phyloP scores from a whole-genome alignment of 2,797 vertebrate species.

The Darevskia mixta region DNA sequence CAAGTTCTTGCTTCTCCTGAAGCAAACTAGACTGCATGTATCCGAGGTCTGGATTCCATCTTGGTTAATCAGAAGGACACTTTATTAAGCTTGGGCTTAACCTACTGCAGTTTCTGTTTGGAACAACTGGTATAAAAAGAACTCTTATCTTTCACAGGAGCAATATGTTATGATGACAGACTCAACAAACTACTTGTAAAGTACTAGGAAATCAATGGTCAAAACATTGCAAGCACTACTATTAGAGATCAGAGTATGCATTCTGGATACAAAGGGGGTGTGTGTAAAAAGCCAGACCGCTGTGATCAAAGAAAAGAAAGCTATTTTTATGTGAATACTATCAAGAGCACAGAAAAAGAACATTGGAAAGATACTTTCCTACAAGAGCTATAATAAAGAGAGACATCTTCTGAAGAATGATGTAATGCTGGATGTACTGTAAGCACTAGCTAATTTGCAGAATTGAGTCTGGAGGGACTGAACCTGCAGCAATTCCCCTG shows the following conservation, averaged over 20 bases:
- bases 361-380: background rate
- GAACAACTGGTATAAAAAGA: background rate
- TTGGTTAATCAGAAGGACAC: too few species aligned
- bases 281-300: background rate
- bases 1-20: too few species aligned
- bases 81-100: too few species aligned
- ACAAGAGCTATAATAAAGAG: constrained; percentile 8
- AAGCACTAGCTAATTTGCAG: constrained; percentile 34
- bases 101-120: background rate
- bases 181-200: background rate
- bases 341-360: background rate
- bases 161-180: background rate
- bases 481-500: constrained; percentile 7
- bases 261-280: background rate
- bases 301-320: background rate
- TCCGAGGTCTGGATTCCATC: too few species aligned
- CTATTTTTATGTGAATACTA: background rate
- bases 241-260: constrained; percentile 8
- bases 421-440: constrained; percentile 7
- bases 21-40: too few species aligned
- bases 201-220: background rate
- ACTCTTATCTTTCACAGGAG: background rate
- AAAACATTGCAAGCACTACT: background rate
- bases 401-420: constrained; percentile 20
- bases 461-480: constrained; percentile 4